Base-by-base conservation (phyloP, 2,113 vertebrate genomes). In the Calidris pugnax region DNA sequence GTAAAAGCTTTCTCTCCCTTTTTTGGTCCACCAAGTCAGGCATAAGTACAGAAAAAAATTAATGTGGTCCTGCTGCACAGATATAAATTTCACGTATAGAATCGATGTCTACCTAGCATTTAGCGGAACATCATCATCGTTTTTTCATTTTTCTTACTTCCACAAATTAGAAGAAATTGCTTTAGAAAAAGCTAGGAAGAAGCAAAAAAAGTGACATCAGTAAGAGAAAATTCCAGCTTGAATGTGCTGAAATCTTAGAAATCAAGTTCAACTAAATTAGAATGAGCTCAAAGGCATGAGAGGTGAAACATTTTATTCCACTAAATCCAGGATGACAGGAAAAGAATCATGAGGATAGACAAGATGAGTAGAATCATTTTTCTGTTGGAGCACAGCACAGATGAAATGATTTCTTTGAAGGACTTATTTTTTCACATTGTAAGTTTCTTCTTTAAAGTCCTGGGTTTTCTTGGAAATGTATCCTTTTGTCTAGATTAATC, bases 191-290 rank as follows among this genome's bases (percentile, higher is more conserved):
- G 7, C 24, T 5, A 51, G 15, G 17, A 85, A 41, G 24, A 26
- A 12, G 6, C 3, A 51, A 45, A 73, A 51, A 76, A 68, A 51
- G 23, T 67, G 3, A 51, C 8, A 87, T 4, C 2, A 3, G 17
- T 60, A 43, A 85, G n/a, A 89, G 64, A 88, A 91, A 71, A 93
- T 71, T 90, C 68, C 28, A 76, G 39, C 53, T 76, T 84, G 80
- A 89, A 90, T 27, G 56, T 63, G 22, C 14, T 91, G 53, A 91
- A 97, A 93, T 93, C 64, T 77, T 73, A 80, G 67, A 96, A 96
- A 94, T 90, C 64, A 95, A 90, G 86, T 95, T 90, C 73, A 94
- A 33, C 72, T 75, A 94, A 96, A 93, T 91, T 80, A 91, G 55
- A 97, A 96, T 41, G 75, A 85, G 85, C 35, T 84, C 35, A 74